Evolutionary conservation across 2,888 invertebrate genomes (phyloP), one percentile per base, ranked within the genome.

Genomic region (Eupithecia pulchellata): DNA sequence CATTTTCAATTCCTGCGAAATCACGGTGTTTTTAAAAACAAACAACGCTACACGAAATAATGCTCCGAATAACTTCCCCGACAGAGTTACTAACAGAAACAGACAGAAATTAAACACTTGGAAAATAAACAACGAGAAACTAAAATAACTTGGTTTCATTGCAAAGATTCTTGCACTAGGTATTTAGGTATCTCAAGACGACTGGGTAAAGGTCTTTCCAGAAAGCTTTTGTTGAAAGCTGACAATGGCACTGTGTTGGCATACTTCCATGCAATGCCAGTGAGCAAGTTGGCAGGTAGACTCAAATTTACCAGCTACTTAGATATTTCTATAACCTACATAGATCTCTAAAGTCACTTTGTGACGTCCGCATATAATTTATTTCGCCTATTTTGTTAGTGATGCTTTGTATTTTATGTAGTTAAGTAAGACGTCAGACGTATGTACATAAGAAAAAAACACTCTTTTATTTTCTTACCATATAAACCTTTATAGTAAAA

Each of bases 41-140:
- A 52, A 52, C 25, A 52, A 4, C 25, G 13, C 20, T 13, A 29
- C 57, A 57, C 17, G 14, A 57, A 57, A 57, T 6, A 27, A 27
- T 57, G 8, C 29, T 17, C 29, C 14, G 29, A 57, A 57, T 29
- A 57, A 57, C 17, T 29, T 57, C 14, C 27, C 6, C 14, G 27
- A 29, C 27, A 29, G 57, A 29, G 29, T 52, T 52, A 52, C 25
- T 29, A 17, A 29, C 57, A 57, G 17, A 8, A 29, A 57, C 63
- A 70, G 76, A 76, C 72, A 72, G 71, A 66, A 71, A 71, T 72
- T 74, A 39, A 67, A 52, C 27, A 68, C 60, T 69, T 64, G 57
- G 57, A 64, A 60, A 73, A 73, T 72, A 73, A 73, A 64, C 73
- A 76, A 79, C 75, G 76, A 75, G 68, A 82, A 85, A 82, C 84